Conservation (phyloP, 2,888 invertebrate genomes). For the Epinotia nisella region DNA sequence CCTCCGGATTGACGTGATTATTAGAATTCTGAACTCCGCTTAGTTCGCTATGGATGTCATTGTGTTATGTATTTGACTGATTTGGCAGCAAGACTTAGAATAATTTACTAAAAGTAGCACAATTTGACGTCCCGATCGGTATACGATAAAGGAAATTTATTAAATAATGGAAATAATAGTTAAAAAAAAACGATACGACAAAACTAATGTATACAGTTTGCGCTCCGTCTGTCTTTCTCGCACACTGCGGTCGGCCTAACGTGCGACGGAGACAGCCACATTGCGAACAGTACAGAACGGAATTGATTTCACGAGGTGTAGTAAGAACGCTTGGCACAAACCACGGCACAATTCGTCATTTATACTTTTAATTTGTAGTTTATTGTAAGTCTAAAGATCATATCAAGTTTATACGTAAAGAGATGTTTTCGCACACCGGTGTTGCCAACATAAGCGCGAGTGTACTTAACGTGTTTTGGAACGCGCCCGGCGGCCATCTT, state of each 20-base stretch:
- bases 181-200: slow-evolving; percentile 9
- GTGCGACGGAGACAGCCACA: slow-evolving; percentile 29
- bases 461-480: slow-evolving; percentile 47
- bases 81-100: slow-evolving; percentile 6
- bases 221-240: slow-evolving; percentile 25
- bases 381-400: slow-evolving; percentile 70
- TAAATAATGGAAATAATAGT: neutral
- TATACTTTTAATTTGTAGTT: slow-evolving; percentile 63
- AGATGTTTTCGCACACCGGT: slow-evolving; percentile 59
- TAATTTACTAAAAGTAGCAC: slow-evolving; percentile 12
- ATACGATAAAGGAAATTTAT: slow-evolving; percentile 9
- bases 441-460: slow-evolving; percentile 60
- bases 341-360: slow-evolving; percentile 43
- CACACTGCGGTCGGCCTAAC: slow-evolving; percentile 22
- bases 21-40: no score
- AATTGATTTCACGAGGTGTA: slow-evolving; percentile 44
- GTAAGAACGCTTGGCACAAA: slow-evolving; percentile 42
- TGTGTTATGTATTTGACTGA: slow-evolving; percentile 5
- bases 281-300: slow-evolving; percentile 37
- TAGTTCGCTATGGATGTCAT: neutral
- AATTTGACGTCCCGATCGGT: slow-evolving; percentile 19
- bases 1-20: no score
- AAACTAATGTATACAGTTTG: slow-evolving; percentile 34
- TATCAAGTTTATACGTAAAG: slow-evolving; percentile 84
- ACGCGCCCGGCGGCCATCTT: slow-evolving; percentile 26